Evolutionary conservation across 1,140 invertebrate genomes (phyloP).

Genomic region (Drosophila guanche): DNA sequence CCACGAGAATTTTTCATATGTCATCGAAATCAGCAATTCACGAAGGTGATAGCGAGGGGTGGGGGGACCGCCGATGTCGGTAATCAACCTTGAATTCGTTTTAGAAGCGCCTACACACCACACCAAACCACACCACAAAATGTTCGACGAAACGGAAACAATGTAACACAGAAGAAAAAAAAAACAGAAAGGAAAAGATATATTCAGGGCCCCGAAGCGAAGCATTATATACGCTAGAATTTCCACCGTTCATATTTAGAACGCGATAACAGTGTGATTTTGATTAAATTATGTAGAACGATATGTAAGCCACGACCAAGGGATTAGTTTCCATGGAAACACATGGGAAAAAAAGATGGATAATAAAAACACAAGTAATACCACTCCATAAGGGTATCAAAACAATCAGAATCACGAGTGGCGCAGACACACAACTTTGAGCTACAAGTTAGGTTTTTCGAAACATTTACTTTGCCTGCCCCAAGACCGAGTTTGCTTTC

Average conservation of each 20-base stretch:
- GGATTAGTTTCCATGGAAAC: no score
- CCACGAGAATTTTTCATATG: conserved; percentile 64
- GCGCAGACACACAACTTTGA: no score
- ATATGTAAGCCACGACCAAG: no score
- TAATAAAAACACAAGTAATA: no score
- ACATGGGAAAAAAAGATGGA: no score
- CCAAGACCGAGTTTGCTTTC: conserved; percentile 21
- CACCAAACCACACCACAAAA: conserved; percentile 22
- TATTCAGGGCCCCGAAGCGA: not conserved
- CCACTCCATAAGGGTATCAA: no score
- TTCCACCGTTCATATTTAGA: no score
- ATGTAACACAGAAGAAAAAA: conserved; percentile 11
- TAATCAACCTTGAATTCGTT: conserved; percentile 80
- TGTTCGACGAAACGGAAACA: conserved; percentile 26
- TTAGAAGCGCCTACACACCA: conserved; percentile 51
- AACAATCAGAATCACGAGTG: no score
- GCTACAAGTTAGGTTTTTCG: no score
- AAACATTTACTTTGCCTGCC: not conserved
- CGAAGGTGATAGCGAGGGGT: conserved; percentile 53
- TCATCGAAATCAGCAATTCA: conserved; percentile 65
- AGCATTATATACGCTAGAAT: no score
- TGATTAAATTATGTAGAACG: no score
- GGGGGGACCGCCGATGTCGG: conserved; percentile 42
- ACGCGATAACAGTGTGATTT: no score
- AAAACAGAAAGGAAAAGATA: conserved; percentile 26